Evolutionary conservation across 2,888 invertebrate genomes (phyloP).

Genomic region (Eupithecia subfuscata): DNA sequence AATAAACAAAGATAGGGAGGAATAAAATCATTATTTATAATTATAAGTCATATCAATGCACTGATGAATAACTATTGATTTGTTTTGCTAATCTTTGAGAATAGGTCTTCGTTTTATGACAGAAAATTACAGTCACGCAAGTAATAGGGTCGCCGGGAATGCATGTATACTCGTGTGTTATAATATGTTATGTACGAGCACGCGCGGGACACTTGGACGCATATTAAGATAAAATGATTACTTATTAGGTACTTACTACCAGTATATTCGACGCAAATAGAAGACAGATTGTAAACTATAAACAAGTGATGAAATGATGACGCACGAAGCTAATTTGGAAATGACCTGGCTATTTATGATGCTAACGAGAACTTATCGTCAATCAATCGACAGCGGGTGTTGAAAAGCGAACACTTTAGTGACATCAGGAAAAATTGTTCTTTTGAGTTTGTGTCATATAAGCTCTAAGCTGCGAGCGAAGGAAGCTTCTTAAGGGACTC

Average conservation of each 20-base stretch:
- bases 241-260: background rate
- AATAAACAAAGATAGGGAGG: constrained; percentile 20
- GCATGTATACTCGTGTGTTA: too few species aligned
- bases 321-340: constrained; percentile 20
- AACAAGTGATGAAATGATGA: constrained; percentile 15
- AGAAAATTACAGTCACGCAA: background rate
- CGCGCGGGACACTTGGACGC: background rate
- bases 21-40: constrained; percentile 1
- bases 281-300: constrained; percentile 16
- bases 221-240: background rate
- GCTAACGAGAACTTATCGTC: background rate
- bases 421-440: background rate
- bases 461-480: background rate
- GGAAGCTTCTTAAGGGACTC: too few species aligned
- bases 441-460: background rate
- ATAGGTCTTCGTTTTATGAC: background rate
- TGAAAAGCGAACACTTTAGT: background rate
- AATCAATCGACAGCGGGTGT: background rate
- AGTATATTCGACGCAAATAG: constrained; percentile 8
- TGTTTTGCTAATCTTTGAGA: constrained; percentile 2
- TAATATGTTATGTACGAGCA: background rate
- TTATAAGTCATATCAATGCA: constrained; percentile 7
- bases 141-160: background rate
- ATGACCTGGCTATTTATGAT: constrained; percentile 17
- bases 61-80: background rate